Evolutionary conservation across 2,797 vertebrate species (phyloP).

Genomic region (Sebastes matsubarae): DNA sequence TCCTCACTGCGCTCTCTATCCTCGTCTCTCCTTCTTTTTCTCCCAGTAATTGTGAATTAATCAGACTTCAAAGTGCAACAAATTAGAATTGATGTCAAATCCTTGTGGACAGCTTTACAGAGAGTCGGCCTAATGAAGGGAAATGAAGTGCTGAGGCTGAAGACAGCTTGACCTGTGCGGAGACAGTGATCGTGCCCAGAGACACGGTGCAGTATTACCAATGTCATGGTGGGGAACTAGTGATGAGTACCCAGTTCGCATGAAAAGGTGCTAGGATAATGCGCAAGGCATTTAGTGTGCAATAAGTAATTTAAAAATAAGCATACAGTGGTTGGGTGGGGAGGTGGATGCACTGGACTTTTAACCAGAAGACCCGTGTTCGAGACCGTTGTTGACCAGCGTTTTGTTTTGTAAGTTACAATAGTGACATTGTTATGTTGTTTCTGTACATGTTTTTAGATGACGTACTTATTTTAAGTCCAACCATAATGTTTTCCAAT

Average conservation of each 20-base stretch:
- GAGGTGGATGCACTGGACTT: no score
- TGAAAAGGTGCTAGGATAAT: not conserved
- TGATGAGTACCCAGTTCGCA: no score
- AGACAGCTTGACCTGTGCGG: constrained; percentile 47
- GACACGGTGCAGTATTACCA: not conserved
- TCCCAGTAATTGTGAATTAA: constrained; percentile 70
- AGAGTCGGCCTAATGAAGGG: constrained; percentile 63
- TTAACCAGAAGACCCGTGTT: no score
- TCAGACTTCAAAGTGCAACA: constrained; percentile 73
- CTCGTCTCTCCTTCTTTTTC: constrained; percentile 20
- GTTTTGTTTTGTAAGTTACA: no score
- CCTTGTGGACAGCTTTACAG: constrained; percentile 60
- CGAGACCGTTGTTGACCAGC: no score
- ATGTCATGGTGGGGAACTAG: not conserved
- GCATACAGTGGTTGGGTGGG: no score
- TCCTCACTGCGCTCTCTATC: constrained; percentile 13
- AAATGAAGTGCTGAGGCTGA: constrained; percentile 61
- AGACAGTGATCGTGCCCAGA: not conserved
- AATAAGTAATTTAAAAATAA: no score
- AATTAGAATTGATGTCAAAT: constrained; percentile 76
- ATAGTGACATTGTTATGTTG: no score
- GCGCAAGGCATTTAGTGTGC: not conserved
- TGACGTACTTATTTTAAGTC: no score
- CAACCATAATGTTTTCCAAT: no score
- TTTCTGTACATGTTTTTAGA: no score